Conservation (phyloP, 2,888 invertebrate genomes). For the Chironomus tentans region DNA sequence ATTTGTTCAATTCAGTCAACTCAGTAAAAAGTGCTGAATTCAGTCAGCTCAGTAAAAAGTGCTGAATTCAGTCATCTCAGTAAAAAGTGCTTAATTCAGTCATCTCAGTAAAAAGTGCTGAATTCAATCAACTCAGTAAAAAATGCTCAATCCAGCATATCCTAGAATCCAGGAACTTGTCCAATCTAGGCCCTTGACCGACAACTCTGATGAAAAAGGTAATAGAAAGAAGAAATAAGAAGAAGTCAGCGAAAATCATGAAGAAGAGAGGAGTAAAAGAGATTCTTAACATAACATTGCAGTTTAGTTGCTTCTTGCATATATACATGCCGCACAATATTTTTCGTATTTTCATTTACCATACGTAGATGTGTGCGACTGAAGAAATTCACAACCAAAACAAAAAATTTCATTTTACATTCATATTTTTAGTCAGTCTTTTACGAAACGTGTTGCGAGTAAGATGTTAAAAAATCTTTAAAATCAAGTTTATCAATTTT, state of each 20-base stretch:
- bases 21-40: no score
- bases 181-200: no score
- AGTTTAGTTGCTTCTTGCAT: neutral
- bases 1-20: no score
- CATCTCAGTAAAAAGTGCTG: no score
- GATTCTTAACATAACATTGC: neutral
- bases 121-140: no score
- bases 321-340: neutral
- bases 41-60: no score
- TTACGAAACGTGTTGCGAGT: constrained; percentile 15
- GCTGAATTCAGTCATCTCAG: no score
- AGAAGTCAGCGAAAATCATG: neutral
- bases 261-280: neutral
- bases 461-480: neutral
- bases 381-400: neutral
- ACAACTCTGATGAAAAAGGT: no score
- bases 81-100: no score
- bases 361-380: neutral
- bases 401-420: neutral
- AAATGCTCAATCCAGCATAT: no score
- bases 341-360: neutral
- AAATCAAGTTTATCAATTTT: neutral
- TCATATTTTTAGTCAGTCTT: constrained; percentile 5
- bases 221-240: neutral
- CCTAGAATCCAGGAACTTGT: no score